These are phyloP conservation scores for Ardeotis arabs DNA, from an alignment of 2,113 vertebrate species.

Conservation along the genomic window DNA sequence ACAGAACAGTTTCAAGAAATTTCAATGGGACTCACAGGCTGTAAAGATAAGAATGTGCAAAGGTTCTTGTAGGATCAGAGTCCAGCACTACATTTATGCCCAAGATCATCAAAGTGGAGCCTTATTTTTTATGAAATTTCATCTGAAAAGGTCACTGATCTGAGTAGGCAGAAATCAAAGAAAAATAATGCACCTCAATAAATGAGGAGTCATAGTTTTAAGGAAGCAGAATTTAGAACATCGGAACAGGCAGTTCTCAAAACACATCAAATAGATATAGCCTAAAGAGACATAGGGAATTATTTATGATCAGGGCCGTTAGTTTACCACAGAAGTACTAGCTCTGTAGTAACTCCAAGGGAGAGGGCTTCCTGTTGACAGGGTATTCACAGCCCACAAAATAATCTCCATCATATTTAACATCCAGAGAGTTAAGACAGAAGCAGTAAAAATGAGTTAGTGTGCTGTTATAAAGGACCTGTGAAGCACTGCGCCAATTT, in stretches of 20 bases:
- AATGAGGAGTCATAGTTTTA: not conserved
- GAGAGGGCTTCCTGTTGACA: not conserved
- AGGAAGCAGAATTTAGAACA: not conserved
- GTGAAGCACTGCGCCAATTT: not conserved
- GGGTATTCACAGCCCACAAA: not conserved
- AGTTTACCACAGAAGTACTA: not conserved
- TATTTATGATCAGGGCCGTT: not conserved
- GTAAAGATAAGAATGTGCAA: not conserved
- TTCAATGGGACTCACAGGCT: not conserved
- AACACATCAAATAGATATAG: not conserved
- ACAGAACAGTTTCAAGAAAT: not conserved
- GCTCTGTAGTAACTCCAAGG: not conserved
- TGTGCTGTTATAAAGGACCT: not conserved
- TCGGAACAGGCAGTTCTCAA: not conserved
- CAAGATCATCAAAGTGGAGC: not conserved
- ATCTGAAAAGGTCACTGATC: not conserved
- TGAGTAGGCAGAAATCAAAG: not conserved
- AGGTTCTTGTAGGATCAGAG: not conserved
- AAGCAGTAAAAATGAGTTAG: not conserved
- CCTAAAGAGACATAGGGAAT: not conserved
- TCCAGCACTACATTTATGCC: not conserved
- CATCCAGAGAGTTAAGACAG: not conserved
- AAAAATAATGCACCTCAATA: not conserved
- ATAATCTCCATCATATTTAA: not conserved
- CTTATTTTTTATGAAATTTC: not conserved